Percentiles rank a stretch among this genome's conserved stretches.
phyloP scores from a whole-genome alignment of 53 echinoderm and acorn worm species.

The Echinarachnius parma region DNA sequence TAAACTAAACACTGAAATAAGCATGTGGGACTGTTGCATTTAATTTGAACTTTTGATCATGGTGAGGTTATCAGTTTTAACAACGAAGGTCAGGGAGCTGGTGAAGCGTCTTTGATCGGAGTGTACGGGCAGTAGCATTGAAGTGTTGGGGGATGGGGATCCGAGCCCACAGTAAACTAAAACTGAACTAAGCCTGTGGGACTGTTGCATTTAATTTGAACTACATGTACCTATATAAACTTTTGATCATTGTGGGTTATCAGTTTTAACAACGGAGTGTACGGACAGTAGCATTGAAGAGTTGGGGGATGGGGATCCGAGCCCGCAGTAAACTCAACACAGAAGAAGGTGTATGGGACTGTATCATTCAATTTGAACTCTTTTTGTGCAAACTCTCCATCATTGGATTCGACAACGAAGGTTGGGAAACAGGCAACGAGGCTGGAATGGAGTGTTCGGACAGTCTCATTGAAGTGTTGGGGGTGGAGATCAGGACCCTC shows the following conservation, averaged over 20 bases:
- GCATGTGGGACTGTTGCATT: neutral
- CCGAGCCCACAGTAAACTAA: no score
- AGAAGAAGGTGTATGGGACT: neutral
- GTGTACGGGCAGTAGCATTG: no score
- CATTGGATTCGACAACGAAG: conserved; percentile 46
- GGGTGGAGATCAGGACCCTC: no score
- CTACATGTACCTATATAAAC: no score
- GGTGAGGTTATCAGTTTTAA: conserved; percentile 67
- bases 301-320: conserved; percentile 57
- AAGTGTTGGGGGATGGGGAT: no score
- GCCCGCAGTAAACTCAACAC: neutral
- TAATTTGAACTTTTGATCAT: no score
- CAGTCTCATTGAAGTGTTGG: no score
- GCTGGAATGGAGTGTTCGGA: no score
- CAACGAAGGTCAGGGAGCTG: conserved; percentile 30
- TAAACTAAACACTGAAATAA: neutral
- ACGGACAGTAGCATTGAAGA: conserved; percentile 96
- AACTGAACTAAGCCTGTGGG: no score
- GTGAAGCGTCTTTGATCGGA: conserved; percentile 55
- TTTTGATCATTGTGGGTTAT: conserved; percentile 81
- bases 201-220: no score
- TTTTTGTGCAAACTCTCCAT: no score
- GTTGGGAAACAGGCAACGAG: conserved; percentile 47
- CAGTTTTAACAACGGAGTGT: conserved; percentile 51
- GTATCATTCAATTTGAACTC: no score